Base-by-base conservation (phyloP, 2,888 invertebrate genomes). In the Tenthredo amoena region DNA sequence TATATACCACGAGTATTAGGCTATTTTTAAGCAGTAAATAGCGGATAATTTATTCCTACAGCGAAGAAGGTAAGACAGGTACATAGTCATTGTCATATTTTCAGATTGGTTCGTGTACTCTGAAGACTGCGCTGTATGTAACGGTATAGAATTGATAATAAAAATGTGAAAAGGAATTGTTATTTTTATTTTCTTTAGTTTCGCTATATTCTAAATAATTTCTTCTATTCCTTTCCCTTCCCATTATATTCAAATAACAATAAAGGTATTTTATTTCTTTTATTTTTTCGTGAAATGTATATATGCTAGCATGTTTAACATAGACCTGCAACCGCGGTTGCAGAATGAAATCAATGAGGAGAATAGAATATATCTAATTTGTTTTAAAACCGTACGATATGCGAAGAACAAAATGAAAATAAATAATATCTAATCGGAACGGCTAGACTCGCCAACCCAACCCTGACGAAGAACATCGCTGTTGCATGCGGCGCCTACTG, bases 401-500 rank as follows among this genome's bases (percentile, higher is more conserved):
- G 50, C 50, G n/a, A 50, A 50, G n/a, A 50, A 50, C 5, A 50
- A 50, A 50, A 50, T 50, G 9, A 65, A 31, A 68, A 12, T 15
- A 68, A 34, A 31, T 31, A 34, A 68, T 34, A 68, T 68, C 68
- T 68, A 68, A 68, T 12, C 34, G 68, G 18, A 5, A 12, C 12
- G 31, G 15, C 34, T 34, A 62, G 26, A 18, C 68, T 34, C 12
- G 15, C 34, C 31, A 31, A 68, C 68, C 15, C 68, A 68, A 68
- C 68, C 68, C 68, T 68, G 18, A 68, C 68, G 18, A 68, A 68
- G 68, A 68, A 31, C 4, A 18, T 68, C 68, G 68, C 68, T 68
- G 68, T 68, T 68, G 68, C 68, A 31, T 68, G 68, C 68, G 68
- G 68, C 68, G 34, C 68, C 68, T 34, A 34, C 68, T 26, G 26